These are phyloP conservation scores for Sminthurinus aureus DNA, from an alignment of 2,888 invertebrate genomes.

Conservation along the genomic window DNA sequence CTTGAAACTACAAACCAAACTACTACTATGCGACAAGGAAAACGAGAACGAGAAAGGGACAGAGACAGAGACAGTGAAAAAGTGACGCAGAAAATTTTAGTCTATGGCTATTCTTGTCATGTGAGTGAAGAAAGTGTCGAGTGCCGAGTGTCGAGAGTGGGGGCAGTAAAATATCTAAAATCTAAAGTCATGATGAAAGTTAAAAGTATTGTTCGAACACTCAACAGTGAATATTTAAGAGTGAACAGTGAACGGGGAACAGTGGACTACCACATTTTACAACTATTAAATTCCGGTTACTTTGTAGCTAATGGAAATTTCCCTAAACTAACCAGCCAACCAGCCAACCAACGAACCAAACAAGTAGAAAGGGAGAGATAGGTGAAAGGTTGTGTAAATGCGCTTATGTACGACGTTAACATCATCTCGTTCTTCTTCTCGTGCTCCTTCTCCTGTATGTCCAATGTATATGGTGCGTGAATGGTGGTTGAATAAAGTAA, in stretches of 20 bases:
- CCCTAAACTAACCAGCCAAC: background rate
- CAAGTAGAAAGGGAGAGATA: slow-evolving; percentile 10
- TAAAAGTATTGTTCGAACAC: background rate
- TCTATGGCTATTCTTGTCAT: background rate
- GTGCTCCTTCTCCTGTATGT: too few species aligned
- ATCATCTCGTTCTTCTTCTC: too few species aligned
- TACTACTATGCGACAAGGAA: too few species aligned
- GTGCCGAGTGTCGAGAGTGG: too few species aligned
- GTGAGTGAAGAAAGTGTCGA: background rate
- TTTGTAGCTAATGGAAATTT: background rate
- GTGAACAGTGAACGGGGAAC: background rate
- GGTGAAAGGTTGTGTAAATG: background rate
- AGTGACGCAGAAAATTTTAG: background rate
- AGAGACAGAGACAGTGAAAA: too few species aligned
- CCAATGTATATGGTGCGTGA: too few species aligned
- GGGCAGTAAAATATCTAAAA: too few species aligned
- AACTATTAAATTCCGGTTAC: background rate
- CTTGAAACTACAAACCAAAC: too few species aligned
- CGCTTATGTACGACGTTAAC: too few species aligned
- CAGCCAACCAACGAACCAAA: background rate
- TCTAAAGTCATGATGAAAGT: background rate
- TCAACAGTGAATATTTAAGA: background rate
- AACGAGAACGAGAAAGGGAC: too few species aligned
- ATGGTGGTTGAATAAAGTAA: slow-evolving; percentile 6
- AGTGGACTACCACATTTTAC: too few species aligned